phyloP scores from a whole-genome alignment of 1,140 invertebrate species.

The Anadara kagoshimensis region DNA sequence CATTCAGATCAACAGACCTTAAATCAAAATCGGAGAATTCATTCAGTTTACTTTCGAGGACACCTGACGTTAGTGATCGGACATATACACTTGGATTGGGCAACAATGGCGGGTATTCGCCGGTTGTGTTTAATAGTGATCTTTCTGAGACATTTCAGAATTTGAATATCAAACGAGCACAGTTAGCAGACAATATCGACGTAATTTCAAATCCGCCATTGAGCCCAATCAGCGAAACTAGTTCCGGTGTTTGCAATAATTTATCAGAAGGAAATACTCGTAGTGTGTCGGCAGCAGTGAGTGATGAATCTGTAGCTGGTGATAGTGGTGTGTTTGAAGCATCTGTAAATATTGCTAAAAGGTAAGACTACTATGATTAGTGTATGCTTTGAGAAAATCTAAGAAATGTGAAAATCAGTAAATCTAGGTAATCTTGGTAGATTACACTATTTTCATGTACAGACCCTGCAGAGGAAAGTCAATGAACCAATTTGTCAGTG shows the following conservation, averaged over 20 bases:
- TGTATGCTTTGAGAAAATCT: not conserved
- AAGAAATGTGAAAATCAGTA: too few relatives aligned
- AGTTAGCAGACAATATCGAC: conserved; percentile 55
- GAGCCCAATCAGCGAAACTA: conserved; percentile 81
- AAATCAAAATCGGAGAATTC: too few relatives aligned
- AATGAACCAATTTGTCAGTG: too few relatives aligned
- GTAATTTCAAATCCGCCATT: conserved; percentile 77
- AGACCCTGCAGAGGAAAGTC: too few relatives aligned
- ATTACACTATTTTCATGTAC: too few relatives aligned
- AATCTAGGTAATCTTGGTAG: too few relatives aligned
- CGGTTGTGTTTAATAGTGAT: too few relatives aligned
- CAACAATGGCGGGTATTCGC: too few relatives aligned
- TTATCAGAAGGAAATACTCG: conserved; percentile 69
- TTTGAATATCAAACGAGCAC: conserved; percentile 28
- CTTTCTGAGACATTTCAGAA: not conserved
- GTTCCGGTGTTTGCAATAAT: conserved; percentile 72
- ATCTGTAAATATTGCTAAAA: conserved; percentile 75
- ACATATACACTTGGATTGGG: too few relatives aligned
- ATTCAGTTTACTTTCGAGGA: too few relatives aligned
- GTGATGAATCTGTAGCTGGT: conserved; percentile 96
- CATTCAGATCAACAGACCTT: too few relatives aligned
- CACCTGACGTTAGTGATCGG: too few relatives aligned
- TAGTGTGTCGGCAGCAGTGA: conserved; percentile 91
- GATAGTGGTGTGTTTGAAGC: conserved; percentile 98
- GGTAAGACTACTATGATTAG: conserved; percentile 6